phyloP scores from a whole-genome alignment of 2,113 vertebrate species.

The Aramus guarauna region DNA sequence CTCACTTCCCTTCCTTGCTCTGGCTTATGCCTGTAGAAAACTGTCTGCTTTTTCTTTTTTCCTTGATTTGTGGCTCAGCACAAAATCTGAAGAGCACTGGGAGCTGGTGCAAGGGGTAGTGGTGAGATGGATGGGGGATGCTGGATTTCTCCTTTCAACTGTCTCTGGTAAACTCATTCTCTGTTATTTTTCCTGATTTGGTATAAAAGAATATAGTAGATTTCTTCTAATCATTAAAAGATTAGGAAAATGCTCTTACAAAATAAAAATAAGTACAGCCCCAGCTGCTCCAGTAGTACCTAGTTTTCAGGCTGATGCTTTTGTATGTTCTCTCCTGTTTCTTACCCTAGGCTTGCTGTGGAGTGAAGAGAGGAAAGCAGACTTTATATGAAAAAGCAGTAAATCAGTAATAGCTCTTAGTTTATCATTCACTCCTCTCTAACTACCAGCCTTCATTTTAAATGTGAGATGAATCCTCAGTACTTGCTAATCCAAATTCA shows the following conservation, averaged over 20 bases:
- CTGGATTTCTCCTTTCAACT: neutral
- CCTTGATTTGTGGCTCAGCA: neutral
- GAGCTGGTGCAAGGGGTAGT: neutral
- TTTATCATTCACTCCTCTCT: neutral
- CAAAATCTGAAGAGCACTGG: neutral
- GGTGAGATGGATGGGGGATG: neutral
- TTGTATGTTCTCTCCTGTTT: neutral
- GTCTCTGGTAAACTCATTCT: neutral
- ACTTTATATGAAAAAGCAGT: neutral
- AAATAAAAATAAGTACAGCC: neutral
- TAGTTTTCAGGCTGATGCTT: neutral
- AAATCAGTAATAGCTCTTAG: conserved; percentile 1
- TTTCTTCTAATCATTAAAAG: neutral
- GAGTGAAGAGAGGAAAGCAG: neutral
- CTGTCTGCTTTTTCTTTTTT: neutral
- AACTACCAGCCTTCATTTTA: neutral
- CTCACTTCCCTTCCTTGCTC: neutral
- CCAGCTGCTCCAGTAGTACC: neutral
- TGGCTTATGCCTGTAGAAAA: neutral
- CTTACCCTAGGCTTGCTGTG: neutral
- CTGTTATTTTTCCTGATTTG: neutral
- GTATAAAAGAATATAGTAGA: neutral
- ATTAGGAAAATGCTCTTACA: neutral
- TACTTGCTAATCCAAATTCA: neutral
- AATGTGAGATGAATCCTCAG: neutral